Conservation (phyloP, 2,888 invertebrate genomes). For the Caenorhabditis drosophilae region DNA sequence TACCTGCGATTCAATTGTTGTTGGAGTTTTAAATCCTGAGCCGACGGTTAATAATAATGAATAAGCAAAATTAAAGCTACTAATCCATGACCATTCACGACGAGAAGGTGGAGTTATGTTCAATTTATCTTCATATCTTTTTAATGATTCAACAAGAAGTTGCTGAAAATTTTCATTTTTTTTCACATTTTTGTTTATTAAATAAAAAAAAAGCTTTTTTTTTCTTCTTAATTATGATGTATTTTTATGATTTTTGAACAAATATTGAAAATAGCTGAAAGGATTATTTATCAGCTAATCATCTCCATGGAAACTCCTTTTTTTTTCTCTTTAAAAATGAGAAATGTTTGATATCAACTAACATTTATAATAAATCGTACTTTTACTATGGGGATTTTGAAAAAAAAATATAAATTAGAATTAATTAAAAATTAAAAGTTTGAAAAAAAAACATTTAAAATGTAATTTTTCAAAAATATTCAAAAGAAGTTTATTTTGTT, state of each 20-base stretch:
- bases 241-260: not conserved
- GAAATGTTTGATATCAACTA: too few relatives aligned
- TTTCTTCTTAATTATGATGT: not conserved
- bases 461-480: too few relatives aligned
- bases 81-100: slow-evolving; percentile 56
- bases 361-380: too few relatives aligned
- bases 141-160: slow-evolving; percentile 56
- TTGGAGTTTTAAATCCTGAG: slow-evolving; percentile 56
- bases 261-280: not conserved
- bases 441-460: too few relatives aligned
- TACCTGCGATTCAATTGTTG: slow-evolving; percentile 59
- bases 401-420: too few relatives aligned
- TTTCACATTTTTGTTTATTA: not conserved
- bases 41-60: slow-evolving; percentile 63
- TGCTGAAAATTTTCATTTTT: slow-evolving; percentile 43
- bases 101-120: slow-evolving; percentile 31
- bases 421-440: too few relatives aligned
- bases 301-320: not conserved
- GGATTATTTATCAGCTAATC: not conserved
- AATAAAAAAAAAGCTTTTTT: not conserved
- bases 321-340: too few relatives aligned
- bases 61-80: slow-evolving; percentile 64
- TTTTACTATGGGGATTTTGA: too few relatives aligned
- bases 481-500: too few relatives aligned
- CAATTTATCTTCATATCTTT: slow-evolving; percentile 56